Percentiles rank a stretch among this genome's conserved stretches.
Conservation (phyloP, 2,888 invertebrate species). For the Pyrrhia umbra region DNA sequence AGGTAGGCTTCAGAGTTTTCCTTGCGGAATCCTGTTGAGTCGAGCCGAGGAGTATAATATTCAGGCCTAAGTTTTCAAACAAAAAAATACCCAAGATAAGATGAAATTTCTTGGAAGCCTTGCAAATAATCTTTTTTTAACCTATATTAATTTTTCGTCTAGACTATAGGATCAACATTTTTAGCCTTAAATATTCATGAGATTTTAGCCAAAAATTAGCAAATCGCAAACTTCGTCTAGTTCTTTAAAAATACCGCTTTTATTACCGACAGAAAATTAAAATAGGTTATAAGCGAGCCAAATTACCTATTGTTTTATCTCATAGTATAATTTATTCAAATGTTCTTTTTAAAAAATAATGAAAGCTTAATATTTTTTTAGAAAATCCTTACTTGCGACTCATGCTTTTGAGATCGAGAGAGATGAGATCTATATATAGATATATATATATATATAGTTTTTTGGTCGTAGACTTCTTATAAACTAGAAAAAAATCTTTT, state of each 20-base stretch:
- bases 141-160: constrained; percentile 32
- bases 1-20: background rate
- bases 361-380: background rate
- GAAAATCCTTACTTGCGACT: background rate
- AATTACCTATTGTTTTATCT: constrained; percentile 21
- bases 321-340: constrained; percentile 36
- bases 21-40: background rate
- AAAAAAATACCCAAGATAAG: constrained; percentile 1
- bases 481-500: no score
- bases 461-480: no score
- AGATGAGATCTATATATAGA: no score
- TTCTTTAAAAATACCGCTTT: constrained; percentile 26
- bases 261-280: constrained; percentile 9
- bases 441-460: no score
- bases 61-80: background rate
- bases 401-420: no score
- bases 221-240: constrained; percentile 16
- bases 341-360: background rate
- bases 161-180: constrained; percentile 34
- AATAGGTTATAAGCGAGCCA: background rate
- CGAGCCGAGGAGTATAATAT: background rate
- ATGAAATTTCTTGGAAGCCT: constrained; percentile 9
- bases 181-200: constrained; percentile 41
- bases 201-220: constrained; percentile 20
- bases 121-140: constrained; percentile 19